Base-by-base conservation (phyloP, 1,140 invertebrate genomes). In the Solen grandis region DNA sequence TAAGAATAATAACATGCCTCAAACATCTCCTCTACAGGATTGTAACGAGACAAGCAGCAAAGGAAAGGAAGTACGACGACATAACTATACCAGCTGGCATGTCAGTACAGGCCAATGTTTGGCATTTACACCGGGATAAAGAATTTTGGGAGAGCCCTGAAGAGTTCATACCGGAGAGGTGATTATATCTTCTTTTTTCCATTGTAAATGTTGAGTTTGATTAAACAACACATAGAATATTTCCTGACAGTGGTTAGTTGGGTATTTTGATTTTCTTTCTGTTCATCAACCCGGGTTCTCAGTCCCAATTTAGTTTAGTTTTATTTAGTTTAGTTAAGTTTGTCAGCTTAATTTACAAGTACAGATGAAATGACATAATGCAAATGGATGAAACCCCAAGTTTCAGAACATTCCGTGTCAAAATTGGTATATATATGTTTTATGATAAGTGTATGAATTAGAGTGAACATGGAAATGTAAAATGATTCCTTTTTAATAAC, bases 51-150 rank as follows among this genome's bases (percentile, higher is more conserved):
- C 84, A 77, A 81, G 92, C 81, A 22, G 74, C 69, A 80, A 81
- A 86, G 33, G 57, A 80, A 3, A 84, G 86, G 0, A 86, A 52
- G n/a, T 87, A 88, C 60, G 77, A 80, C 3, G 86, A 86, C 14
- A 35, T 90, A 4, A 68, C 80, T 5, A 89, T 93, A 52, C 90
- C 90, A 55, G 83, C 89, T 29, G 92, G 90, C 27, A 89, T 88
- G 76, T 83, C 84, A 25, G 82, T 93, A 8, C 85, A 87, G 54
- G 88, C 87, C 5, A 89, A 92, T 82, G 87, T 92, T 0, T 91
- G 88, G 88, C 85, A 86, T n/a, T 68, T 93, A 29, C 92, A 93
- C 68, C 87, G 87, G 60, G 90, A 92, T 80, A 38, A 59, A 16
- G 79, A 89, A 16, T 86, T 88, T 25, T 93, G 91, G 92, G 82